These are phyloP conservation scores for Actenoides lindsayi DNA, from an alignment of 2,113 vertebrate genomes.

Conservation along the genomic window DNA sequence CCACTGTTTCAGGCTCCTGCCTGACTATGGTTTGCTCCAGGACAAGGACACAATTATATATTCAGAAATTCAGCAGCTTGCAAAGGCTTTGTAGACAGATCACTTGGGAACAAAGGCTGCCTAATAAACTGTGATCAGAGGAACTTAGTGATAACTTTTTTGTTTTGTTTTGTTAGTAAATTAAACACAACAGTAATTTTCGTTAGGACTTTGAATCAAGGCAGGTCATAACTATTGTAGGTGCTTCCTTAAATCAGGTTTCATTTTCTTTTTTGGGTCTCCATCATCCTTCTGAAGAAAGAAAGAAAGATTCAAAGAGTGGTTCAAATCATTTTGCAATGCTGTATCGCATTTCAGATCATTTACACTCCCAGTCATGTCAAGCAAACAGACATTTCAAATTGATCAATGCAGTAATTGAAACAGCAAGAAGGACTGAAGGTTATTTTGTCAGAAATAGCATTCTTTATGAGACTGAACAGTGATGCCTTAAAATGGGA, in stretches of 20 bases:
- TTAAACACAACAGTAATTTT: background rate
- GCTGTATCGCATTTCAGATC: background rate
- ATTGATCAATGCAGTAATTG: constrained; percentile 41
- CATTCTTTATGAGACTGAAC: constrained; percentile 52
- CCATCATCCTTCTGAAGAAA: background rate
- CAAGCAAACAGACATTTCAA: constrained; percentile 36
- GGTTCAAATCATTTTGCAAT: background rate
- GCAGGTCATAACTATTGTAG: background rate
- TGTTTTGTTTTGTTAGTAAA: background rate
- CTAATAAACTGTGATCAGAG: background rate
- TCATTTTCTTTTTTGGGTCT: constrained; percentile 1
- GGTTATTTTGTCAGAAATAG: constrained; percentile 36
- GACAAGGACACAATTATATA: background rate
- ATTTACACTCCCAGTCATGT: background rate
- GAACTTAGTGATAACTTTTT: background rate
- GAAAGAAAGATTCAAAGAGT: background rate
- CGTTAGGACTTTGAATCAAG: background rate
- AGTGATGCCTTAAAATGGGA: constrained; percentile 66
- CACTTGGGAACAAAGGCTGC: background rate
- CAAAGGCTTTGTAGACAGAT: background rate
- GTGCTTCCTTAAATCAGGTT: background rate
- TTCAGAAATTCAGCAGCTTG: background rate
- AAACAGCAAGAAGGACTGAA: constrained; percentile 37
- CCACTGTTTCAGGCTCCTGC: background rate
- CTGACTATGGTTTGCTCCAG: background rate